phyloP scores from a whole-genome alignment of 1,140 invertebrate genomes.

The Pseudomyrmex flavicornis region DNA sequence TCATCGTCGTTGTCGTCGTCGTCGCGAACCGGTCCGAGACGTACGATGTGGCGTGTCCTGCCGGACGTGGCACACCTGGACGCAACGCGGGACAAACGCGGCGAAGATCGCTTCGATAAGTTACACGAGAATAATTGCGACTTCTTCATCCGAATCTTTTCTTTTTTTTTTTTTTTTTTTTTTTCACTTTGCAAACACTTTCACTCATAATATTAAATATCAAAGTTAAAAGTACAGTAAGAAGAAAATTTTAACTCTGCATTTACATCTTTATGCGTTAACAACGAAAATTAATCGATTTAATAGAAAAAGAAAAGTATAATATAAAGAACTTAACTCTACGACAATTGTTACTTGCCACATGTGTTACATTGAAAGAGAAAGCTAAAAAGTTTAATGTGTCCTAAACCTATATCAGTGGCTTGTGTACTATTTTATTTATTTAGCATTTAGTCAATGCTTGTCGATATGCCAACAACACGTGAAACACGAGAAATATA shows the following conservation, averaged over 20 bases:
- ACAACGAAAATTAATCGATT: no score
- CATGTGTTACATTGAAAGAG: no score
- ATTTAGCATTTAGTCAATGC: not conserved
- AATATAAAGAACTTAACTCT: no score
- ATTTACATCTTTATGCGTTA: no score
- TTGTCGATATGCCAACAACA: not conserved
- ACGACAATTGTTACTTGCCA: no score
- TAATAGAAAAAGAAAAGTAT: no score
- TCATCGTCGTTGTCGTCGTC: not conserved
- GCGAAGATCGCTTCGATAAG: constrained; percentile 41
- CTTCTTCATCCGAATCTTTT: not conserved
- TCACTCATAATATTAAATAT: no score
- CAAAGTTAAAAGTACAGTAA: no score
- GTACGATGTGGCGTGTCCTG: constrained; percentile 22
- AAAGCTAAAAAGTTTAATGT: not conserved
- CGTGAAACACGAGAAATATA: constrained; percentile 33
- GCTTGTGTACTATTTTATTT: not conserved
- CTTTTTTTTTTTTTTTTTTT: not conserved
- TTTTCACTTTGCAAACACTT: not conserved
- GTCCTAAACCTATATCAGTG: not conserved
- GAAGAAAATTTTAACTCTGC: no score
- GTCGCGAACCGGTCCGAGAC: constrained; percentile 45
- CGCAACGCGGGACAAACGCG: not conserved
- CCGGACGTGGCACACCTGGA: constrained; percentile 44
- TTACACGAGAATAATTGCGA: constrained; percentile 11